Evolutionary conservation across 2,888 invertebrate genomes (phyloP).

Genomic region (Cantharis flavilabris): DNA sequence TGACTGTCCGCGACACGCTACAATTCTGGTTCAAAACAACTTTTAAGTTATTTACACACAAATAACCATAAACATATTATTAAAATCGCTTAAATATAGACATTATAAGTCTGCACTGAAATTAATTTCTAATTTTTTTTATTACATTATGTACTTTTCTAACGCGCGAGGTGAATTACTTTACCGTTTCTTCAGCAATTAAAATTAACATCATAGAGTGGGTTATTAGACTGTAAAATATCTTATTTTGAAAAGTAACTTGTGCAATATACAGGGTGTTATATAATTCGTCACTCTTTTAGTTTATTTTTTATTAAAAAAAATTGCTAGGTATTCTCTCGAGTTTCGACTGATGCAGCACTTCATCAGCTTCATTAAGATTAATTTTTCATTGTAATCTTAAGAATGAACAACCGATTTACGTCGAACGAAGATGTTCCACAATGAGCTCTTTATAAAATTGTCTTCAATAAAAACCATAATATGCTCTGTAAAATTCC

Average conservation of each 20-base stretch:
- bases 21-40: conserved; percentile 13
- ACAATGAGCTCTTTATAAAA: too few species aligned
- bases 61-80: conserved; percentile 21
- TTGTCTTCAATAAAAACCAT: too few species aligned
- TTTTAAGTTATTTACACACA: conserved; percentile 25
- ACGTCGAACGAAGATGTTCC: too few species aligned
- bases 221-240: neutral
- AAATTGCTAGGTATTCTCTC: too few species aligned
- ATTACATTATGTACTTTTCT: neutral
- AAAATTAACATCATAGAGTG: neutral
- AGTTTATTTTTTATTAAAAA: too few species aligned
- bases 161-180: neutral
- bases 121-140: conserved; percentile 5
- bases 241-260: neutral
- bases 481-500: too few species aligned
- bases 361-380: too few species aligned
- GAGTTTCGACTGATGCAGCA: too few species aligned
- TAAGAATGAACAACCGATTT: too few species aligned
- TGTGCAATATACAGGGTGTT: neutral
- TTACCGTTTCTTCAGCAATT: neutral
- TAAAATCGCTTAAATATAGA: conserved; percentile 20
- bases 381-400: too few species aligned
- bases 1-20: conserved; percentile 13
- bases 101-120: conserved; percentile 15
- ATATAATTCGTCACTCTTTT: neutral